Evolutionary conservation across 1,140 invertebrate species (phyloP), one percentile per base, ranked within the genome.

Genomic region (Micrasema longulum): DNA sequence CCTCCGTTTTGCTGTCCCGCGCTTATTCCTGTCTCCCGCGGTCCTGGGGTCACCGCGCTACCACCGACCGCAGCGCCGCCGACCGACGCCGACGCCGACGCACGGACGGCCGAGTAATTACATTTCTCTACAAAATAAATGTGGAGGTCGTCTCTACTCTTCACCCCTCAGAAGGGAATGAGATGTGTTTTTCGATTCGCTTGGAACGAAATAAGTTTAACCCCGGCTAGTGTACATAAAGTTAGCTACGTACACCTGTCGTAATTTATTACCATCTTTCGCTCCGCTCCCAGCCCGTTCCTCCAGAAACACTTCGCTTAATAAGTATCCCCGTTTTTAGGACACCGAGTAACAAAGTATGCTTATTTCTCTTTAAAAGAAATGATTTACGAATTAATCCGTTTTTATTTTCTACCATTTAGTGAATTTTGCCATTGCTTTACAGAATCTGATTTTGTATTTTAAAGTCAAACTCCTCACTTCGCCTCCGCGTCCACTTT

Each of bases 211-310:
- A 75, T 75, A 75, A 75, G 73, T 75, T 75, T 75, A 75, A 75
- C 73, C 73, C 69, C 47, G 47, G 23, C 50, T n/a, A 38, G 26
- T n/a, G 57, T 53, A 67, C 73, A 60, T 75, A 75, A 75, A 71
- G 38, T 75, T 71, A 48, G 62, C 73, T 74, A 50, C 64, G 73
- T 75, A 75, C 69, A 75, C 73, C 73, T 75, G 73, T 71, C 69
- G 69, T 71, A 75, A 75, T 75, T 75, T 75, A 75, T 75, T 69
- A 71, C 55, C 73, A 43, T 50, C 36, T 53, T 22, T 26, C 64
- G 64, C 62, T 11, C 62, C 22, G 2, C 36, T 18, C 16, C 45
- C 36, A 20, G 43, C 52, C 26, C 50, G 6, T 26, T 16, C 47
- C 16, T 35, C 38, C 31, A 50, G 53, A 31, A 55, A 23, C 69